Evolutionary conservation across 2,888 invertebrate species (phyloP).

Genomic region (Drosophila falleni): DNA sequence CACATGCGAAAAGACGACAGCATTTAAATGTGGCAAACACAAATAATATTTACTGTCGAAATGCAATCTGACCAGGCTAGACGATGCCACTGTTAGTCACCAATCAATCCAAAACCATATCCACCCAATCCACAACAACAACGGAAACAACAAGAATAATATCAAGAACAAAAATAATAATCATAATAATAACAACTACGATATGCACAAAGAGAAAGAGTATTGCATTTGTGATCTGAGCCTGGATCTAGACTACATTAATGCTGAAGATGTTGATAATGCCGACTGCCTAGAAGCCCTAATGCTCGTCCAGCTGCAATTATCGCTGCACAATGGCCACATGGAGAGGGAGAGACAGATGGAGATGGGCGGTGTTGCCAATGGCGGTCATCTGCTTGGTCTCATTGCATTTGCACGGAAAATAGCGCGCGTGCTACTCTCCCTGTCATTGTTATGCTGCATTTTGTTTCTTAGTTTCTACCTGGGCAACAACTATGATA

Average conservation of each 20-base stretch:
- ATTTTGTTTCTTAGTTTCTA: conserved; percentile 80
- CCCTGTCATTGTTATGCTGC: conserved; percentile 76
- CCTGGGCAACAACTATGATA: conserved; percentile 58
- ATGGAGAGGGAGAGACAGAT: conserved; percentile 9
- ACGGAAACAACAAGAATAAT: conserved; percentile 33
- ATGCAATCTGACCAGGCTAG: conserved; percentile 82
- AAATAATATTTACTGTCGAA: conserved; percentile 83
- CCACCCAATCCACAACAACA: conserved; percentile 14
- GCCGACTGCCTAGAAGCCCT: conserved; percentile 58
- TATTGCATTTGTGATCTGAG: conserved; percentile 61
- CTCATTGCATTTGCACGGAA: conserved; percentile 82
- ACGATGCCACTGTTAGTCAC: conserved; percentile 64
- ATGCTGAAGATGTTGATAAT: conserved; percentile 44
- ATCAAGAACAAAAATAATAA: conserved; percentile 11
- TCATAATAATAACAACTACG: conserved; percentile 30
- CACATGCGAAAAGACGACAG: conserved; percentile 21
- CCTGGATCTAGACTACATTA: conserved; percentile 37
- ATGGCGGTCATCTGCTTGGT: conserved; percentile 80
- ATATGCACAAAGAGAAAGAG: conserved; percentile 19
- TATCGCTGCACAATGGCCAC: conserved; percentile 31
- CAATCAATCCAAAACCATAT: neutral
- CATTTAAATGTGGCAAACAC: conserved; percentile 47
- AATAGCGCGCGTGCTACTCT: conserved; percentile 79
- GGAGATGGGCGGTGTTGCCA: conserved; percentile 74
- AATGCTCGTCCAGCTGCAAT: conserved; percentile 57